phyloP scores from a whole-genome alignment of 2,888 invertebrate species.

The Anthoptus insignis region DNA sequence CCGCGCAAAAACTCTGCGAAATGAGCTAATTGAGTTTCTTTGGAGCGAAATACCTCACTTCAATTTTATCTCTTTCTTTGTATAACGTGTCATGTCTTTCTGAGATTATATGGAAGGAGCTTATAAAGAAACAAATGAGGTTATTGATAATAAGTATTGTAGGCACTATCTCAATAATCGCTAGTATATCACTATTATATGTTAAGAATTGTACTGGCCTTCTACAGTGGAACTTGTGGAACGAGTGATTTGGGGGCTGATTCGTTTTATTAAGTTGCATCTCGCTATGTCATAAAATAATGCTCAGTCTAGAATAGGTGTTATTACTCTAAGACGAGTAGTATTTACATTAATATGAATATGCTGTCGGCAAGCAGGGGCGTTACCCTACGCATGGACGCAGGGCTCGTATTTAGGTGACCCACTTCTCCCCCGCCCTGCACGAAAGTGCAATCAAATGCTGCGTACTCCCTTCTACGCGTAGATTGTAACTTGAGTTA shows the following conservation, averaged over 20 bases:
- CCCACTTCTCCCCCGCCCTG: constrained; percentile 70
- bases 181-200: too few species aligned
- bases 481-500: too few species aligned
- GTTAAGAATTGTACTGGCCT: too few species aligned
- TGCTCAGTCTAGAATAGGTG: not conserved
- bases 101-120: too few species aligned
- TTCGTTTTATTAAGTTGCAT: too few species aligned
- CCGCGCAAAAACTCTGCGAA: constrained; percentile 29
- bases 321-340: not conserved
- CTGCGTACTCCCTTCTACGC: constrained; percentile 52
- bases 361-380: constrained; percentile 34
- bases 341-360: not conserved
- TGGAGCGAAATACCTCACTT: constrained; percentile 18
- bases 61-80: constrained; percentile 9
- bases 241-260: too few species aligned
- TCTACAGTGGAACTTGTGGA: too few species aligned
- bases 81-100: not conserved
- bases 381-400: constrained; percentile 56
- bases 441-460: constrained; percentile 77
- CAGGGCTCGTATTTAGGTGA: constrained; percentile 72
- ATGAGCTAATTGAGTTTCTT: constrained; percentile 30
- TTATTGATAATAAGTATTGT: too few species aligned
- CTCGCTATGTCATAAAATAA: not conserved
- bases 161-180: too few species aligned
- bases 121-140: too few species aligned